These are phyloP conservation scores for Meteorus colon DNA, from an alignment of 2,888 invertebrate species.

Conservation along the genomic window DNA sequence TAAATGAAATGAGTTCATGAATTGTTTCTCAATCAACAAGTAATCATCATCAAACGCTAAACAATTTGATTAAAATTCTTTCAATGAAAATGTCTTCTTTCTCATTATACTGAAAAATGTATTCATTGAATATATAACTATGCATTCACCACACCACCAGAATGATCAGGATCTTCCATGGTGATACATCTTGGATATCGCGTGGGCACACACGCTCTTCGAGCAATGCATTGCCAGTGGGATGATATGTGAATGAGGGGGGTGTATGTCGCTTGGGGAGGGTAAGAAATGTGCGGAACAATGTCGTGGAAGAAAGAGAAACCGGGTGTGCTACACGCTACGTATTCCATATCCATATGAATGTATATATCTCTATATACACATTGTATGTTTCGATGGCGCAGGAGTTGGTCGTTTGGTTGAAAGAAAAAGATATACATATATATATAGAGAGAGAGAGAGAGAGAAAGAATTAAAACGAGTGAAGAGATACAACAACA, in stretches of 20 bases:
- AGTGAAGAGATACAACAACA: slow-evolving; percentile 48
- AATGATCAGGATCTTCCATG: slow-evolving; percentile 25
- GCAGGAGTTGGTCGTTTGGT: slow-evolving; percentile 47
- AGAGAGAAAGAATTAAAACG: slow-evolving; percentile 47
- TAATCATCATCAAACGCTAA: background rate
- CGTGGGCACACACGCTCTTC: slow-evolving; percentile 1
- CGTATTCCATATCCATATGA: slow-evolving; percentile 37
- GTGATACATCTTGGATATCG: slow-evolving; percentile 23
- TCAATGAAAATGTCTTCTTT: background rate
- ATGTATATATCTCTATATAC: slow-evolving; percentile 43
- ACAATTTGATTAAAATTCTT: slow-evolving; percentile 25
- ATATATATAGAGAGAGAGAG: slow-evolving; percentile 34
- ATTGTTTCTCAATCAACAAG: slow-evolving; percentile 14
- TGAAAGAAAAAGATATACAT: slow-evolving; percentile 47
- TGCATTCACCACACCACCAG: slow-evolving; percentile 19
- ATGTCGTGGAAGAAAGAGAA: slow-evolving; percentile 52
- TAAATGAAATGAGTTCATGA: background rate
- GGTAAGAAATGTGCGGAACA: slow-evolving; percentile 64
- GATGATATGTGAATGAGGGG: slow-evolving; percentile 61
- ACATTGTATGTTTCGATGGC: slow-evolving; percentile 45
- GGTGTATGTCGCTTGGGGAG: slow-evolving; percentile 53
- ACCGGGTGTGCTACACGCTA: slow-evolving; percentile 19
- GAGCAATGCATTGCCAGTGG: slow-evolving; percentile 23
- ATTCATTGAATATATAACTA: background rate
- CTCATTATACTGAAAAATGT: background rate